A percentile compares a stretch with the other conserved stretches of the same genome.
These are phyloP conservation scores for Drosophila setifemur DNA, from an alignment of 1,140 invertebrate genomes.

Conservation along the genomic window DNA sequence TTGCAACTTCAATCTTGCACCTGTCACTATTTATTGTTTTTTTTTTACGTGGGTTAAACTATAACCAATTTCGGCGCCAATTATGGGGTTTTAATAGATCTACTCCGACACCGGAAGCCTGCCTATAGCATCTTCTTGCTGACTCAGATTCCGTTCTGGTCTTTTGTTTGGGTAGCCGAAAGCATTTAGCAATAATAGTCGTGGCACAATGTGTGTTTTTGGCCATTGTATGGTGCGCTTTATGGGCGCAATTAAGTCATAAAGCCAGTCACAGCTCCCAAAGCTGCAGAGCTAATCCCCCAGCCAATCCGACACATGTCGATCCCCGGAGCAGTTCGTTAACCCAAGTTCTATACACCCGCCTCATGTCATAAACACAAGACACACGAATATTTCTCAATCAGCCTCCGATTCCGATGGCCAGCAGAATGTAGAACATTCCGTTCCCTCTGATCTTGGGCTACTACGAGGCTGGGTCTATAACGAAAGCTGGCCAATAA, in stretches of 20 bases:
- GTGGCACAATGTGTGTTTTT: constrained; percentile 41
- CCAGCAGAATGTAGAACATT: constrained; percentile 45
- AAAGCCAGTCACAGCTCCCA: constrained; percentile 14
- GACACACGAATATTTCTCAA: constrained; percentile 41
- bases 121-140: neutral
- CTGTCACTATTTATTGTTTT: too few species aligned
- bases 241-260: constrained; percentile 41
- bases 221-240: constrained; percentile 52
- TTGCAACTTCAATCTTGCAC: too few species aligned
- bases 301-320: too few species aligned
- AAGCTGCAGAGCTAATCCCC: constrained; percentile 29
- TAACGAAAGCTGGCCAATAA: constrained; percentile 46
- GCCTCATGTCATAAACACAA: constrained; percentile 37
- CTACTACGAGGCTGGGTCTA: constrained; percentile 8
- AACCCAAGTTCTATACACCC: too few species aligned
- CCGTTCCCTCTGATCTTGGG: constrained; percentile 42
- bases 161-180: constrained; percentile 46
- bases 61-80: constrained; percentile 9
- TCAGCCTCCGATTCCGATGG: constrained; percentile 35
- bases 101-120: constrained; percentile 27
- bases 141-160: neutral
- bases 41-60: neutral
- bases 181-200: constrained; percentile 72
- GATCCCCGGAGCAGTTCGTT: constrained; percentile 36
- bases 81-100: constrained; percentile 45